Evolutionary conservation across 2,113 vertebrate species (phyloP), one percentile per base, ranked within the genome.

Genomic region (Salvator merianae): DNA sequence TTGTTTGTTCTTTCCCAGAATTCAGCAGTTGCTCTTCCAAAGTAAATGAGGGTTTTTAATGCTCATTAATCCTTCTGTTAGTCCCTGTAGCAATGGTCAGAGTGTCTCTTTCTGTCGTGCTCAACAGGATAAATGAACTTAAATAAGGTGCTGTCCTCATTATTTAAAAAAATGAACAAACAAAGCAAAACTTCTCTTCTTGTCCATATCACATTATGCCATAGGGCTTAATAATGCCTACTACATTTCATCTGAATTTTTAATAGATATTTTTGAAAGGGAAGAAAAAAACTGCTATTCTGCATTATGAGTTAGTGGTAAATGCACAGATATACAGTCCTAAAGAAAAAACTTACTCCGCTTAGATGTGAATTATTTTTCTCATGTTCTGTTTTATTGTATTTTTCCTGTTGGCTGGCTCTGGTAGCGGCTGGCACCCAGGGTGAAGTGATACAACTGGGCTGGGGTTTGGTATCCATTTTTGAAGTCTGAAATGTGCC

Each of bases 41-140:
- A 89, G 70, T 59, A 92, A 91, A 88, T 89, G 84, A 88, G 36
- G 76, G 38, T 83, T 87, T 78, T 84, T 81, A 86, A 66, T 74
- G 63, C 53, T 87, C 5, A 3, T 81, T 88, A 78, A 85, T 84
- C 72, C 70, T 40, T 88, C 24, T 89, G 62, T 76, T 70, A 77
- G 38, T 34, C 80, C 81, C 74, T 7, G 7, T 76, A 66, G 20
- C 50, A 34, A 55, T 73, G 10, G 34, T 86, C 36, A 13, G 20
- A 88, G 20, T 79, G 53, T 78, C 38, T n/a, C 22, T 83, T 83
- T 78, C 12, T 77, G 9, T 73, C 86, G 77, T 36, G 71, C 75
- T 90, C 76, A 88, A 66, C 83, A 65, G 36, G 74, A 81, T 77
- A 30, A 85, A 69, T 66, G 47, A 85, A 71, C 71, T 90, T 32